phyloP scores from a whole-genome alignment of 2,113 vertebrate species.

The Actenoides lindsayi region DNA sequence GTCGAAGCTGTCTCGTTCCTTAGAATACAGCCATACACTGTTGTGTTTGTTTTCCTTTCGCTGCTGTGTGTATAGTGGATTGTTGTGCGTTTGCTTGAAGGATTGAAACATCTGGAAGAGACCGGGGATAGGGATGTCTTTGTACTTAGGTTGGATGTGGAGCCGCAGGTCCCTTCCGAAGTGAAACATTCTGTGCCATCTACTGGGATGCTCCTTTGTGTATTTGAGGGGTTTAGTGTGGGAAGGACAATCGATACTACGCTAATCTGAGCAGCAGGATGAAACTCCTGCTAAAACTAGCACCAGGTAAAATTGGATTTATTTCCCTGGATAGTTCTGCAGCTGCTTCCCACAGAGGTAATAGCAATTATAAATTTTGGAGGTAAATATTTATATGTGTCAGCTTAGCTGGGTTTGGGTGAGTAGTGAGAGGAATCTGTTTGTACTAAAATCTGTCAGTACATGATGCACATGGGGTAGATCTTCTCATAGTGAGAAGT shows the following conservation, averaged over 20 bases:
- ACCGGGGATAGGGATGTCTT: neutral
- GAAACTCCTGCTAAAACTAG: neutral
- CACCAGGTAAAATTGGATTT: neutral
- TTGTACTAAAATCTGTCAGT: neutral
- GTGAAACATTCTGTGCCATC: neutral
- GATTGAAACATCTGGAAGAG: conserved; percentile 11
- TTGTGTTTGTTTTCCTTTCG: conserved; percentile 16
- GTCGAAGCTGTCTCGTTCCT: neutral
- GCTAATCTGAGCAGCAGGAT: neutral
- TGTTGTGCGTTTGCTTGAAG: neutral
- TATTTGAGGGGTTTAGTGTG: neutral
- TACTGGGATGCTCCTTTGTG: neutral
- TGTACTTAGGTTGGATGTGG: neutral
- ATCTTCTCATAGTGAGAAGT: neutral
- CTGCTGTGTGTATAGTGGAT: neutral
- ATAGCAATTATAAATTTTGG: neutral
- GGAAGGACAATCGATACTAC: neutral
- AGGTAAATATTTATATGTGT: neutral
- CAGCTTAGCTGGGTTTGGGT: neutral
- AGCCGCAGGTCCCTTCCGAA: neutral
- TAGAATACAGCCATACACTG: neutral
- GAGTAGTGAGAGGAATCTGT: neutral
- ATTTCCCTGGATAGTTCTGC: neutral
- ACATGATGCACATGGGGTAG: neutral
- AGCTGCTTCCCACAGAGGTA: neutral